phyloP scores from a whole-genome alignment of 92 coral and sea anemone genomes.

The Desmophyllum pertusum region DNA sequence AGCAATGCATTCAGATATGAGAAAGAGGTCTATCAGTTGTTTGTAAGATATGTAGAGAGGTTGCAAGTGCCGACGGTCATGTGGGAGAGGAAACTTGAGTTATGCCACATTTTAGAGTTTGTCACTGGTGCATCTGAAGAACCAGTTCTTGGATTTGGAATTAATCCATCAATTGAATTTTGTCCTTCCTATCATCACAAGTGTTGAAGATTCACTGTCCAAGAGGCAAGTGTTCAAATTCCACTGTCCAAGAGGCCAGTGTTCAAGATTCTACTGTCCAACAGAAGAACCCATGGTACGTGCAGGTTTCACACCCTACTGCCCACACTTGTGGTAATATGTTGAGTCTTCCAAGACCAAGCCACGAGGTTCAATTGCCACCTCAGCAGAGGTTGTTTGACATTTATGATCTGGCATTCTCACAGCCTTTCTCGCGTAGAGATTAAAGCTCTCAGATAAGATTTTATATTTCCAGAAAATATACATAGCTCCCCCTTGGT shows the following conservation, averaged over 20 bases:
- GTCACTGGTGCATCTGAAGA: constrained; percentile 52
- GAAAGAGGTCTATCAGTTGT: too few species aligned
- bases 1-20: too few species aligned
- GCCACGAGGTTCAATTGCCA: constrained; percentile 40
- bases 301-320: constrained; percentile 59
- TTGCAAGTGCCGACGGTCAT: too few species aligned
- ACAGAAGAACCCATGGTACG: constrained; percentile 5
- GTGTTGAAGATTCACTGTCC: constrained; percentile 25
- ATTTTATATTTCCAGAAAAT: constrained; percentile 20
- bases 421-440: constrained; percentile 38
- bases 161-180: constrained; percentile 34
- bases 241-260: constrained; percentile 12
- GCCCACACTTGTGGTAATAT: constrained; percentile 62
- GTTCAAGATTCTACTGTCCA: constrained; percentile 15
- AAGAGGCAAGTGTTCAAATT: background rate
- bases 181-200: constrained; percentile 37
- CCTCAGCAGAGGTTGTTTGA: constrained; percentile 59
- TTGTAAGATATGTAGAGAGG: too few species aligned
- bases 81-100: too few species aligned
- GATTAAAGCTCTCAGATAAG: constrained; percentile 15
- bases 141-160: constrained; percentile 34
- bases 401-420: constrained; percentile 46
- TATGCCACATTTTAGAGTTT: constrained; percentile 54
- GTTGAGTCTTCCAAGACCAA: constrained; percentile 54
- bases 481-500: background rate